Evolutionary conservation across 2,888 invertebrate species (phyloP).

Genomic region (Yponomeuta malinellus): DNA sequence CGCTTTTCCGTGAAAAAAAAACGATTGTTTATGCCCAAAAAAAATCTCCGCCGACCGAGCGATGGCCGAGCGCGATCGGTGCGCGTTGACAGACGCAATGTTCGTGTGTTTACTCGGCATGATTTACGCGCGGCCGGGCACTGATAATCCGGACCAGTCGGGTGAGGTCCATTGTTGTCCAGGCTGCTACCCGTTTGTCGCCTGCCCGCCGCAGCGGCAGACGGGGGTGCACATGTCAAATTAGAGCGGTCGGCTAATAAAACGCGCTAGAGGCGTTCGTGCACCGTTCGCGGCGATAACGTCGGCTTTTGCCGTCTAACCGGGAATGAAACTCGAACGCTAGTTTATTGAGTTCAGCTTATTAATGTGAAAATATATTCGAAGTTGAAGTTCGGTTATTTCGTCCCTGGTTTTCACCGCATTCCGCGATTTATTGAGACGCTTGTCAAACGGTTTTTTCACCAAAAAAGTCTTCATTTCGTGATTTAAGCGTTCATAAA

Average conservation of each 20-base stretch:
- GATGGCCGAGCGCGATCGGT: conserved; percentile 30
- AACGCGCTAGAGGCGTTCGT: conserved; percentile 55
- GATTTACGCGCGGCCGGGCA: conserved; percentile 44
- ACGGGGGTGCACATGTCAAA: conserved; percentile 29
- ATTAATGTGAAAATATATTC: not conserved
- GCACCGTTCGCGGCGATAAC: conserved; percentile 50
- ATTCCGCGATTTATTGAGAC: no score
- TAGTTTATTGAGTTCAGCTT: not conserved
- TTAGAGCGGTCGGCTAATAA: conserved; percentile 29
- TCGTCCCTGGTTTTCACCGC: no score
- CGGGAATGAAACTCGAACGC: conserved; percentile 30
- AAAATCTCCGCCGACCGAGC: conserved; percentile 30
- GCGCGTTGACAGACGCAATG: conserved; percentile 34
- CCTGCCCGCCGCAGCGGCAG: conserved; percentile 21
- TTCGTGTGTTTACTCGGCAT: conserved; percentile 44
- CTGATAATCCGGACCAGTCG: conserved; percentile 27
- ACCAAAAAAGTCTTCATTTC: no score
- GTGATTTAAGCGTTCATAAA: no score
- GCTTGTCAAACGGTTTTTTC: no score
- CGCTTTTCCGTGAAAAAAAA: not conserved
- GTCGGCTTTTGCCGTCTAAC: conserved; percentile 32
- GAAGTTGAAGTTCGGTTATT: no score
- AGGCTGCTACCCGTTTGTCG: conserved; percentile 10
- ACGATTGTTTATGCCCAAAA: not conserved
- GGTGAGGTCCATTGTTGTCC: not conserved